Percentiles rank a stretch among this genome's conserved stretches.
Evolutionary conservation across 2,113 vertebrate genomes (phyloP).

Genomic region (Piaya cayana): DNA sequence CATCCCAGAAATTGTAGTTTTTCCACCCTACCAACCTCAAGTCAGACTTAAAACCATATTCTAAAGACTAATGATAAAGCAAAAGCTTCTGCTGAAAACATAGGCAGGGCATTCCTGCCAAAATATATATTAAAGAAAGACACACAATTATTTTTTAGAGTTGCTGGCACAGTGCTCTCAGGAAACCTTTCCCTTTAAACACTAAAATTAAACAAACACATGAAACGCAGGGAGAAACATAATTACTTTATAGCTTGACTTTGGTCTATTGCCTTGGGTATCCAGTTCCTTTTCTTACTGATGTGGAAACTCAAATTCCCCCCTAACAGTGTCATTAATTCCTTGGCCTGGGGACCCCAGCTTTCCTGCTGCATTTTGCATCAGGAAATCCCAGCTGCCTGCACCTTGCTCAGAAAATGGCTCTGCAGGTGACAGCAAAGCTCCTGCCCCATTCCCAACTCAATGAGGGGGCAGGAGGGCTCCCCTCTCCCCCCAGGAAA

Average conservation of each 20-base stretch:
- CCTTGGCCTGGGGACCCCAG: conserved; percentile 26
- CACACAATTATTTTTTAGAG: conserved; percentile 52
- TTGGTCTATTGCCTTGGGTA: conserved; percentile 64
- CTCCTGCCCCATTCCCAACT: neutral
- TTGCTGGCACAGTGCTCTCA: conserved; percentile 33
- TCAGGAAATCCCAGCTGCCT: conserved; percentile 49
- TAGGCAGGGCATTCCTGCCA: conserved; percentile 1
- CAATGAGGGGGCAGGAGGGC: neutral
- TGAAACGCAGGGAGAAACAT: conserved; percentile 61
- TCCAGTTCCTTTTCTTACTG: conserved; percentile 63
- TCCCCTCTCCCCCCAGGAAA: neutral
- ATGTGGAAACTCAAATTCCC: conserved; percentile 63
- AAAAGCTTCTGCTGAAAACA: conserved; percentile 29
- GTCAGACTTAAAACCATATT: neutral
- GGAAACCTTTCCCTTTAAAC: conserved; percentile 67
- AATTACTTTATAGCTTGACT: conserved; percentile 71
- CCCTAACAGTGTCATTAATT: conserved; percentile 59
- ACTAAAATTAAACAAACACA: conserved; percentile 68
- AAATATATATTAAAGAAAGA: conserved; percentile 41
- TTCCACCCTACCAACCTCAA: neutral
- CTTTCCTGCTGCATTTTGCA: conserved; percentile 60
- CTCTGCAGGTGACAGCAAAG: conserved; percentile 31
- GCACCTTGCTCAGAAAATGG: neutral
- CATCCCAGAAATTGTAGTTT: neutral
- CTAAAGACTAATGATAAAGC: conserved; percentile 7